Conservation (phyloP, 2,797 vertebrate genomes). For the Spizella passerina region DNA sequence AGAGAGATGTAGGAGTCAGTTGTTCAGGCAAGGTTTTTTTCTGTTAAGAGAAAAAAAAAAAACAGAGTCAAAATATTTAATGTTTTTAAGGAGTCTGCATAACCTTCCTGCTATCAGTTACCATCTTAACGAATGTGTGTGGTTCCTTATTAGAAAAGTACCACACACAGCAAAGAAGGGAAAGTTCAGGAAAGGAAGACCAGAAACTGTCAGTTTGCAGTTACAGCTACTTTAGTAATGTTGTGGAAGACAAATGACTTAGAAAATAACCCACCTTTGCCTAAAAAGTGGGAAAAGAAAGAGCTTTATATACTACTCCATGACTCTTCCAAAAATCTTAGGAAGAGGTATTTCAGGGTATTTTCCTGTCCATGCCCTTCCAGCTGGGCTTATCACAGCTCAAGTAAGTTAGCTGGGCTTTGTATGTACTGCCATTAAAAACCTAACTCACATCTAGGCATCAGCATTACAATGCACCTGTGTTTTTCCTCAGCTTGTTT, state of each 20-base stretch:
- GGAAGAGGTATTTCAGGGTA: neutral
- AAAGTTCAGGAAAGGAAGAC: neutral
- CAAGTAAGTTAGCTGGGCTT: neutral
- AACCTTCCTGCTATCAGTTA: neutral
- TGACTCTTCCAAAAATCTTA: neutral
- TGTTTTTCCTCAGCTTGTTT: neutral
- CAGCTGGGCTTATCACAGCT: neutral
- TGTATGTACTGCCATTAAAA: neutral
- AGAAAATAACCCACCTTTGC: neutral
- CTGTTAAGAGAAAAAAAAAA: conserved; percentile 73
- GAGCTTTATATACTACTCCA: neutral
- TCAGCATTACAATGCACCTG: neutral
- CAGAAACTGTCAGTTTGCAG: neutral
- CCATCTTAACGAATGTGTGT: neutral
- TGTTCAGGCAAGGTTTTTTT: conserved; percentile 71
- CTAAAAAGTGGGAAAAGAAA: neutral
- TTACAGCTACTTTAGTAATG: neutral
- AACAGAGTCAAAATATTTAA: neutral
- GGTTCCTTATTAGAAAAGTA: neutral
- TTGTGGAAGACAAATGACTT: neutral
- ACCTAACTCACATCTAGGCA: neutral
- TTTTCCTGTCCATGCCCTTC: neutral
- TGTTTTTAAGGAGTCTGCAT: neutral
- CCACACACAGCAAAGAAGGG: neutral
- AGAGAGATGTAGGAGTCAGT: conserved; percentile 47